Evolutionary conservation across 37 sponge, comb jelly and placozoan genomes (phyloP).

Genomic region (Bolinopsis microptera): DNA sequence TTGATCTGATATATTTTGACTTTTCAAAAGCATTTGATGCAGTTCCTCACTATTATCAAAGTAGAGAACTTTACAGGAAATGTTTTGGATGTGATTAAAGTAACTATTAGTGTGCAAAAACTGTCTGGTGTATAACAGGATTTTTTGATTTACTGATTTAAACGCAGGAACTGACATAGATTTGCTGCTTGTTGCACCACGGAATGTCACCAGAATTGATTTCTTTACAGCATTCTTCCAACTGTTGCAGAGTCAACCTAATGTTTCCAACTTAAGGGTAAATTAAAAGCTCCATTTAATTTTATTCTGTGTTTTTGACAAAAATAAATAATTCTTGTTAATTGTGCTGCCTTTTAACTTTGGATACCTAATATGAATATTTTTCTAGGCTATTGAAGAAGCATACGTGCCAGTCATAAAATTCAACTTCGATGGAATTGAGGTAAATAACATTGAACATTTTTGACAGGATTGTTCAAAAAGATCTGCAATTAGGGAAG

Average conservation of each 20-base stretch:
- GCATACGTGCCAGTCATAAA: conserved; percentile 98
- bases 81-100: too few species aligned
- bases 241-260: conserved; percentile 68
- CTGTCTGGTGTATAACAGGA: too few species aligned
- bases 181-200: conserved; percentile 88
- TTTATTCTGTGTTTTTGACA: too few species aligned
- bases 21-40: too few species aligned
- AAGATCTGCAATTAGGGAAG: not conserved
- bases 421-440: conserved; percentile 88
- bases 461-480: not conserved
- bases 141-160: too few species aligned
- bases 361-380: too few species aligned
- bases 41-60: too few species aligned
- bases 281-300: not conserved
- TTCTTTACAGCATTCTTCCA: conserved; percentile 85
- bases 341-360: too few species aligned
- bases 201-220: conserved; percentile 81
- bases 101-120: too few species aligned
- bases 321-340: too few species aligned
- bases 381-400: conserved; percentile 81
- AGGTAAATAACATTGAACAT: conserved; percentile 68
- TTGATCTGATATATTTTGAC: too few species aligned
- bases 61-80: too few species aligned
- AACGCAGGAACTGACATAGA: conserved; percentile 99
- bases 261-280: conserved; percentile 80